phyloP scores from a whole-genome alignment of 2,113 vertebrate species.

The Isichthys henryi region DNA sequence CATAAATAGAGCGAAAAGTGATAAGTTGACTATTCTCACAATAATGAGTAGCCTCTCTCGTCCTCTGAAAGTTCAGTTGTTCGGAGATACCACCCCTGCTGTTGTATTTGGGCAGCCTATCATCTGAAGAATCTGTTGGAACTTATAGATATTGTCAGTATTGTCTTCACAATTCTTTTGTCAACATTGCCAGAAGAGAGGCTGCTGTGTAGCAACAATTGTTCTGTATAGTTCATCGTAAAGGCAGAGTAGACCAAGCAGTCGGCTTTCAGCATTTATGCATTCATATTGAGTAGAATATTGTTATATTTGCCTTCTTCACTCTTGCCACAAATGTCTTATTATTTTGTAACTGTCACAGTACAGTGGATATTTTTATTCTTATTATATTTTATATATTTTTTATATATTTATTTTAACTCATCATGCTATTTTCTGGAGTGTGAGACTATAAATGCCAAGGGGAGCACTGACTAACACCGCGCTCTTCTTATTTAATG shows the following conservation, averaged over 20 bases:
- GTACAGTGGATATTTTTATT: not conserved
- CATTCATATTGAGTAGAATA: not conserved
- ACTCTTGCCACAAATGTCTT: not conserved
- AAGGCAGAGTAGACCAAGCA: not conserved
- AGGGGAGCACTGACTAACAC: not conserved
- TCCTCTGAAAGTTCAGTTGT: not conserved
- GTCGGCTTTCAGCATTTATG: not conserved
- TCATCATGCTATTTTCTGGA: not conserved
- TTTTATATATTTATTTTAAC: not conserved
- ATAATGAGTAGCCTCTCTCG: not conserved
- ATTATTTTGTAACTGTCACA: conserved; percentile 11
- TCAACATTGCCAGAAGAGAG: not conserved
- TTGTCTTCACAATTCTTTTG: not conserved
- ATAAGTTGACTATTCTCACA: not conserved
- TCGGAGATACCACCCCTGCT: not conserved
- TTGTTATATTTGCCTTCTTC: not conserved
- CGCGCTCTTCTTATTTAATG: not conserved
- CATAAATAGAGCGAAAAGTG: not conserved
- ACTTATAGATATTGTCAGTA: not conserved
- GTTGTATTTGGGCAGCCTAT: not conserved
- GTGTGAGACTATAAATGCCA: conserved; percentile 1
- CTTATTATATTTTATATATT: not conserved
- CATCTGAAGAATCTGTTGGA: not conserved
- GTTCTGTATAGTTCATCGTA: not conserved
- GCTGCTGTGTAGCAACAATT: not conserved